These are phyloP conservation scores for Melipona beecheii DNA, from an alignment of 2,888 invertebrate species.

Conservation along the genomic window DNA sequence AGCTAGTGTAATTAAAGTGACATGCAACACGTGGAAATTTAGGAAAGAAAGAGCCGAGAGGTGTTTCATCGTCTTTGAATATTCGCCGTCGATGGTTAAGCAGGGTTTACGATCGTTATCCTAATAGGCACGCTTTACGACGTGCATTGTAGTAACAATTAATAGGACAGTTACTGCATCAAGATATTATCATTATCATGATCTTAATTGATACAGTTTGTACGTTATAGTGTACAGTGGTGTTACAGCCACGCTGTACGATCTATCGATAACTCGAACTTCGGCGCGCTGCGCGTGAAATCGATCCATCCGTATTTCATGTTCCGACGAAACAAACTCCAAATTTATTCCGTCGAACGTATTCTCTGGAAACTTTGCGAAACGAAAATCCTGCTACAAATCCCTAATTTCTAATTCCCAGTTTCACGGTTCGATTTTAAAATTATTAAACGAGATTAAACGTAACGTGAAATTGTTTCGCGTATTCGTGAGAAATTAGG, in stretches of 20 bases:
- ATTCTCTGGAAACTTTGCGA: neutral
- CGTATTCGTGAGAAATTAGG: too few species aligned
- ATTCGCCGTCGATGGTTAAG: neutral
- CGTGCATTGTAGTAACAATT: slow-evolving; percentile 28
- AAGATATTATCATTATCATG: slow-evolving; percentile 32
- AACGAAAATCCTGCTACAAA: too few species aligned
- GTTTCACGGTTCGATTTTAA: too few species aligned
- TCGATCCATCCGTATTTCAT: neutral
- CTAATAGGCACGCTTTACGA: slow-evolving; percentile 7
- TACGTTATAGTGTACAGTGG: neutral
- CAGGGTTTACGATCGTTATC: slow-evolving; percentile 15
- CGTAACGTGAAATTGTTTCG: too few species aligned
- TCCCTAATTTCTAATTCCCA: too few species aligned
- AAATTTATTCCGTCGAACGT: neutral
- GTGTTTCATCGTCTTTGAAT: neutral
- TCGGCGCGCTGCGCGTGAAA: neutral
- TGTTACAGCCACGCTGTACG: neutral
- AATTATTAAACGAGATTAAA: too few species aligned
- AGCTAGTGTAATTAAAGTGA: too few species aligned
- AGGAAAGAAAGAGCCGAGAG: neutral
- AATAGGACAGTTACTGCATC: slow-evolving; percentile 25
- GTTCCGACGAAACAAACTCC: neutral
- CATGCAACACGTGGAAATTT: neutral
- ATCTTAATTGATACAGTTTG: slow-evolving; percentile 46
- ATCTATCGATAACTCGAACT: neutral